Percentiles rank a stretch among this genome's conserved stretches.
These are phyloP conservation scores for Autographa pulchrina DNA, from an alignment of 2,888 invertebrate genomes.

Conservation along the genomic window DNA sequence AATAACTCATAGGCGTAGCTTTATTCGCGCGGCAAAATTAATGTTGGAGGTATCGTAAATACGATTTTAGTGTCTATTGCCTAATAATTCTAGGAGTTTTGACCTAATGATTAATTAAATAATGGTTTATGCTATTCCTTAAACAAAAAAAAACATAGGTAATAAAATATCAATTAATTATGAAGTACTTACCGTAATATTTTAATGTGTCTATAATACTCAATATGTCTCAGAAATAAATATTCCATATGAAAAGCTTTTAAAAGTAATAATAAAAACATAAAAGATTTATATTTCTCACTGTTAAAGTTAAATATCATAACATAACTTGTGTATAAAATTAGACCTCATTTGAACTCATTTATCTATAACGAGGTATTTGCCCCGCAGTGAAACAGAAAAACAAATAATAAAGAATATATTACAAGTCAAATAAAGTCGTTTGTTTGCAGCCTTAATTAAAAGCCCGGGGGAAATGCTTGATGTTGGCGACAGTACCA, in stretches of 20 bases:
- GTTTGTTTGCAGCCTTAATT: conserved; percentile 32
- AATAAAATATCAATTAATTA: no score
- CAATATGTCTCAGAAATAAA: no score
- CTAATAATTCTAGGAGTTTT: no score
- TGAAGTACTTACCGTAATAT: no score
- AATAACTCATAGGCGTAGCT: not conserved
- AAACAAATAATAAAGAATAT: not conserved
- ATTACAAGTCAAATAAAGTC: conserved; percentile 12
- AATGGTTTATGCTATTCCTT: no score
- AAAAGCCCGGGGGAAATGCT: conserved; percentile 30
- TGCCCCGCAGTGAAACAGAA: not conserved
- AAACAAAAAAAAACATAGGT: no score
- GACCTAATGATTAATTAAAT: no score
- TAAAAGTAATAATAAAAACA: no score
- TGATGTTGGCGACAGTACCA: conserved; percentile 12
- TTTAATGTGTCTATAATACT: no score
- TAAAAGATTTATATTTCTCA: no score
- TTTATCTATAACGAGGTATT: not conserved
- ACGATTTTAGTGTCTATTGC: no score
- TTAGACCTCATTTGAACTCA: not conserved
- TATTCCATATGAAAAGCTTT: no score
- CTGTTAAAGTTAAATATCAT: not conserved
- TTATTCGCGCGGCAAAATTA: not conserved
- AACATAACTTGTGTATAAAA: not conserved
- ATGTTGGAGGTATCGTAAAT: not conserved